These are phyloP conservation scores for Coregonus ussuriensis DNA, from an alignment of 2,797 vertebrate genomes.

Conservation along the genomic window DNA sequence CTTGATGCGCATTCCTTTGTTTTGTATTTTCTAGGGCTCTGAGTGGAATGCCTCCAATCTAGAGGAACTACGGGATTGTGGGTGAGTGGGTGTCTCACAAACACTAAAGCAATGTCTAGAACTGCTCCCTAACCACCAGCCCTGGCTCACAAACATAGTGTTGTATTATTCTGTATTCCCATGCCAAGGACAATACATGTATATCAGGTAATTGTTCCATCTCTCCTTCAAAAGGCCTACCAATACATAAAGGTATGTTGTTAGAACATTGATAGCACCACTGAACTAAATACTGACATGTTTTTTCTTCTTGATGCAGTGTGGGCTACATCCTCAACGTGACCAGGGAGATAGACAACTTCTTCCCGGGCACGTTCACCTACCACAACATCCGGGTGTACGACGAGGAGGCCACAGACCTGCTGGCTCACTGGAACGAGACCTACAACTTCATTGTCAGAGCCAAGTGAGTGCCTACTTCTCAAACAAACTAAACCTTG, in stretches of 20 bases:
- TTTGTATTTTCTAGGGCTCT: constrained; percentile 80
- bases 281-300: background rate
- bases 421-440: constrained; percentile 96
- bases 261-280: background rate
- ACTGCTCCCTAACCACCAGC: background rate
- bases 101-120: background rate
- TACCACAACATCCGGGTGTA: constrained; percentile 95
- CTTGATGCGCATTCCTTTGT: constrained; percentile 5
- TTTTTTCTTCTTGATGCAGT: constrained; percentile 64
- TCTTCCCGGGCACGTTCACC: constrained; percentile 90
- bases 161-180: background rate
- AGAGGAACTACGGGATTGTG: constrained; percentile 90
- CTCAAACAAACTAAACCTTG: background rate
- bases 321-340: constrained; percentile 95
- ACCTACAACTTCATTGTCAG: constrained; percentile 96
- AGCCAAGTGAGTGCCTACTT: constrained; percentile 84
- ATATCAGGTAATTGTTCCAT: background rate
- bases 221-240: background rate
- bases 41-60: constrained; percentile 99
- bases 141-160: background rate
- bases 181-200: background rate
- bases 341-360: constrained; percentile 95
- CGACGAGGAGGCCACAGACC: constrained; percentile 91
- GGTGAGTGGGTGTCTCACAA: constrained; percentile 77
- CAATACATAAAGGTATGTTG: background rate